phyloP scores from a whole-genome alignment of 2,888 invertebrate species.

The Melolontha melolontha region DNA sequence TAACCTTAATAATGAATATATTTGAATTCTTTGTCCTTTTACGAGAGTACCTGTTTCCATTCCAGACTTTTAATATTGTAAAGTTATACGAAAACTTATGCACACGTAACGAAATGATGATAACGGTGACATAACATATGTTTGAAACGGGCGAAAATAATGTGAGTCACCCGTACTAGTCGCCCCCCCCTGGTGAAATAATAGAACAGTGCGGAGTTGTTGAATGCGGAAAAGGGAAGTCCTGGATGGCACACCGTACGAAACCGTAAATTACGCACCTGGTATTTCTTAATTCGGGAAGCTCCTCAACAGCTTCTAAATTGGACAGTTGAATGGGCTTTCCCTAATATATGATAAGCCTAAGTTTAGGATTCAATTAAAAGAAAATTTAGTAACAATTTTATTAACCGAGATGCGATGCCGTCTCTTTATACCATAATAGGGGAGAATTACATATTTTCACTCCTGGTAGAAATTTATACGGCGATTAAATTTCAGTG shows the following conservation, averaged over 20 bases:
- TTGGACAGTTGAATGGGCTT: conserved; percentile 15
- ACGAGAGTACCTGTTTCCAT: too few relatives aligned
- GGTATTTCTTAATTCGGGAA: conserved; percentile 32
- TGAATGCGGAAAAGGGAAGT: conserved; percentile 12
- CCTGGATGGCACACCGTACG: conserved; percentile 5
- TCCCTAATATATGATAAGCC: conserved; percentile 4
- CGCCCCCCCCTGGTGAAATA: background rate
- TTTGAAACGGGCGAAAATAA: conserved; percentile 6
- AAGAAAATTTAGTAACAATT: conserved; percentile 24
- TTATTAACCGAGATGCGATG: background rate
- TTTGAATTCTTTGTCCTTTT: too few relatives aligned
- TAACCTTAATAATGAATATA: too few relatives aligned
- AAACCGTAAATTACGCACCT: conserved; percentile 23
- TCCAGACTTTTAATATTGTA: too few relatives aligned
- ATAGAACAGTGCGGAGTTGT: conserved; percentile 6
- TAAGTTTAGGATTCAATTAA: conserved; percentile 28
- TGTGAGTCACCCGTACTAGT: background rate
- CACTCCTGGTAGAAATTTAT: too few relatives aligned
- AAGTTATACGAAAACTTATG: background rate
- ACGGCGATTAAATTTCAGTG: too few relatives aligned
- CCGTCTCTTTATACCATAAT: background rate
- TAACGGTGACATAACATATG: background rate
- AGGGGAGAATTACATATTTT: background rate
- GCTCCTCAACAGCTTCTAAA: conserved; percentile 6
- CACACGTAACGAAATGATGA: background rate